Percentiles rank a stretch among this genome's conserved stretches.
These are phyloP conservation scores for Timandra comae DNA, from an alignment of 2,888 invertebrate species.

Conservation along the genomic window DNA sequence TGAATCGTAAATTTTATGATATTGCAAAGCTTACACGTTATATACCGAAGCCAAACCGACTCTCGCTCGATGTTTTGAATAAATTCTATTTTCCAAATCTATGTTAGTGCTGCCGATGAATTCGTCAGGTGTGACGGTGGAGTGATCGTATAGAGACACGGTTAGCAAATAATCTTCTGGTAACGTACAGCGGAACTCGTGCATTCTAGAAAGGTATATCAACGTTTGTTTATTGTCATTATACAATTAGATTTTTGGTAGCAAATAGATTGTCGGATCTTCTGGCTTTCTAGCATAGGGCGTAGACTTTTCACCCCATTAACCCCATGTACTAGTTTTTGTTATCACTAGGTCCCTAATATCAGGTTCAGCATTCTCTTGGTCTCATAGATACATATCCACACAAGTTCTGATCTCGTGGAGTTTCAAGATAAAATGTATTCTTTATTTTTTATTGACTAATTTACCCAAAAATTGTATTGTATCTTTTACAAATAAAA, in stretches of 20 bases:
- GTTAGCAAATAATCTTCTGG: slow-evolving; percentile 85
- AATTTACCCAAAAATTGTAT: background rate
- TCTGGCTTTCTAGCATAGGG: too few relatives aligned
- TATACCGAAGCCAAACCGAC: slow-evolving; percentile 86
- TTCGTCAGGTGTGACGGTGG: slow-evolving; percentile 81
- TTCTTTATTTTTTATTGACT: background rate
- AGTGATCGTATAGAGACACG: slow-evolving; percentile 86
- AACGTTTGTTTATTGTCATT: too few relatives aligned
- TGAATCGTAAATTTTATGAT: slow-evolving; percentile 8
- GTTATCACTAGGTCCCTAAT: too few relatives aligned
- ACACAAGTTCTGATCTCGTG: too few relatives aligned
- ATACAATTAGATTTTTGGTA: too few relatives aligned
- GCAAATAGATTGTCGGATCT: too few relatives aligned
- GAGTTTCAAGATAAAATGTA: background rate
- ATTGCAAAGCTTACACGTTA: slow-evolving; percentile 70
- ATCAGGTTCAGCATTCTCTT: too few relatives aligned
- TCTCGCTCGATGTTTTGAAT: slow-evolving; percentile 85
- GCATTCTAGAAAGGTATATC: slow-evolving; percentile 78
- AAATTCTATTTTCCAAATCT: slow-evolving; percentile 92
- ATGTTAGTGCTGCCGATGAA: slow-evolving; percentile 90
- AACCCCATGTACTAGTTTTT: too few relatives aligned
- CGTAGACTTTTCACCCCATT: too few relatives aligned
- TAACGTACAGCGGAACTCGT: slow-evolving; percentile 83
- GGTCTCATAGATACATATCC: too few relatives aligned
- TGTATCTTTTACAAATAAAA: slow-evolving; percentile 2